These are phyloP conservation scores for Ifrita kowaldi DNA, from an alignment of 2,113 vertebrate genomes.

Conservation along the genomic window DNA sequence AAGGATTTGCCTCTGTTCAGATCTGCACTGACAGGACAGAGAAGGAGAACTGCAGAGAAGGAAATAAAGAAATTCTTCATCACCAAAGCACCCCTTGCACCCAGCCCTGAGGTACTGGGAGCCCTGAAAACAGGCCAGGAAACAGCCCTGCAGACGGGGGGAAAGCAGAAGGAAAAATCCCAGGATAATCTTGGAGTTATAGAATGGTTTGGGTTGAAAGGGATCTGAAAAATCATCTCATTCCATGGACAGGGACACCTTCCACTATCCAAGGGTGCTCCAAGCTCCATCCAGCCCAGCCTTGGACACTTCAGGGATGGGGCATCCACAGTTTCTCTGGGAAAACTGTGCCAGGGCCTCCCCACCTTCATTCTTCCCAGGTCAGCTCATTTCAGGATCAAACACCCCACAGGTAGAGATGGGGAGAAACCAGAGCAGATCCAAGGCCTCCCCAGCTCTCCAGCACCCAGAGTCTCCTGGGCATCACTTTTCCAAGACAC, in stretches of 20 bases:
- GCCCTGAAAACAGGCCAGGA: background rate
- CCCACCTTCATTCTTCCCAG: background rate
- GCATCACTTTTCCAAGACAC: accelerated
- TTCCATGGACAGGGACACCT: background rate
- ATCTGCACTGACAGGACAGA: background rate
- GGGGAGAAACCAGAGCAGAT: background rate
- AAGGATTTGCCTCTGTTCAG: background rate
- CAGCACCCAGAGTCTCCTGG: accelerated
- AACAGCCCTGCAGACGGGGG: too few species aligned
- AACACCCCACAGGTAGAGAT: accelerated
- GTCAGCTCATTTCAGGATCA: background rate
- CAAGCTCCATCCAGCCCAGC: background rate
- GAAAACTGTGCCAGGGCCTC: background rate
- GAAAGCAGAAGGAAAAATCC: accelerated
- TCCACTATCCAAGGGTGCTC: background rate
- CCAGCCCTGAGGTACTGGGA: background rate
- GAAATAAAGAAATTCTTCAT: background rate
- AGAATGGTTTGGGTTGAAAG: background rate
- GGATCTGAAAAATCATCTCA: background rate
- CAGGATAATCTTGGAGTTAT: background rate
- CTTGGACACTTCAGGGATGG: background rate
- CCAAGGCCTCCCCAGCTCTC: background rate
- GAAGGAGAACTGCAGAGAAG: background rate
- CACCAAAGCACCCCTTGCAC: background rate
- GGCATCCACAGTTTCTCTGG: background rate